Conservation (phyloP, 2,888 invertebrate species). For the Lithosia quadra region DNA sequence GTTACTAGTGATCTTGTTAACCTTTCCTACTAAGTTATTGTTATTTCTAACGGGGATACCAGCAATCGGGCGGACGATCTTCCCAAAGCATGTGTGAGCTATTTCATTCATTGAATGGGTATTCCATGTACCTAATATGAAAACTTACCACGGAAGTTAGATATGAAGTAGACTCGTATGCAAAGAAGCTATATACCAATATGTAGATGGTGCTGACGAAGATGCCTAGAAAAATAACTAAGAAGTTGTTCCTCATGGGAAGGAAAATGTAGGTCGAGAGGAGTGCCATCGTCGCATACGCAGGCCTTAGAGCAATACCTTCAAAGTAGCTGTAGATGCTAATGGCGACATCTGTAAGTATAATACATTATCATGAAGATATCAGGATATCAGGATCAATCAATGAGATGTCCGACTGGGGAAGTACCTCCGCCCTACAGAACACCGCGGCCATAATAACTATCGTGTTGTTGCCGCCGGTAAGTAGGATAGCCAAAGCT, state of each 20-base stretch:
- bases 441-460: no score
- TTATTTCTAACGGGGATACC: background rate
- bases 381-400: no score
- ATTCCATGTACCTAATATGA: background rate
- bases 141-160: slow-evolving; percentile 74
- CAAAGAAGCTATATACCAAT: slow-evolving; percentile 73
- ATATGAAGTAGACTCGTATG: slow-evolving; percentile 68
- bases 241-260: slow-evolving; percentile 91
- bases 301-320: slow-evolving; percentile 88
- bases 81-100: no score
- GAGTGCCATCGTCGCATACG: slow-evolving; percentile 90
- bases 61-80: no score
- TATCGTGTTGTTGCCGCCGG: no score
- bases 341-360: slow-evolving; percentile 86
- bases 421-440: no score
- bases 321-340: slow-evolving; percentile 88
- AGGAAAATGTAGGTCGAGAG: slow-evolving; percentile 94
- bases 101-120: no score
- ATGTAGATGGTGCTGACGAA: slow-evolving; percentile 90
- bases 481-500: no score
- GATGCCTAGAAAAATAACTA: slow-evolving; percentile 90
- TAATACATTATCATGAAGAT: background rate
- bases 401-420: no score
- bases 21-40: background rate
- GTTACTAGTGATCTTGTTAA: background rate